Base-by-base conservation (phyloP, 2,113 vertebrate species). In the Calyptomena viridis region DNA sequence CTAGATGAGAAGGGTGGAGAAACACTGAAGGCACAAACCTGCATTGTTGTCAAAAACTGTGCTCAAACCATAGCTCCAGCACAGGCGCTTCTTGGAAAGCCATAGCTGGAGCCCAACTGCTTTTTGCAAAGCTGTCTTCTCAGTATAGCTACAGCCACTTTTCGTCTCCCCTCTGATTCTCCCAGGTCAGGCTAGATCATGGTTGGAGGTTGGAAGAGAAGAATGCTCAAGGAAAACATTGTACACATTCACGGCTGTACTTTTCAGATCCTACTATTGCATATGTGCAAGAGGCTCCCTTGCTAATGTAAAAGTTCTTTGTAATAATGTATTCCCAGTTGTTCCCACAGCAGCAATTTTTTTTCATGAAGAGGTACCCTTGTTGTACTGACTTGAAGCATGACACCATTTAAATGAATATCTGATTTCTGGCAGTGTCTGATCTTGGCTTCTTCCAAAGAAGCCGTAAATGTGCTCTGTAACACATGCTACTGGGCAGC, bases 391-490 rank as follows among this genome's bases (percentile, higher is more conserved):
- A 24, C 67, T 86, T 58, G 55, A 86, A 84, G 72, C 59, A 69
- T 33, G 25, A 84, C 42, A 81, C 17, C 0, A 1, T 66, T 94
- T 95, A 86, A 94, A 71, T 82, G 69, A 81, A 44, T 84, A 68
- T 78, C 93, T 91, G 64, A 84, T 89, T 95, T 77, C 69, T 95
- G 90, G 69, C 77, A 95, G 69, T 33, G 39, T 17, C 50, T 53
- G 47, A 59, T 78, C 56, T 91, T 91, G 81, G 88, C 66, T 87
- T 81, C 74, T 95, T 72, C 62, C 14, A 22, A 79, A 86, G 53
- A 80, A 85, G 72, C 72, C 62, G 84, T 67, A 91, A 79, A 82
- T 86, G 73, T 33, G 60, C 49, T 95, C 69, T 13, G 16, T 78
- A 74, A 81, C 69, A 91, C 47, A 55, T 82, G 60, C 60, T 93